These are phyloP conservation scores for Thalpophila matura DNA, from an alignment of 2,888 invertebrate genomes.

Conservation along the genomic window DNA sequence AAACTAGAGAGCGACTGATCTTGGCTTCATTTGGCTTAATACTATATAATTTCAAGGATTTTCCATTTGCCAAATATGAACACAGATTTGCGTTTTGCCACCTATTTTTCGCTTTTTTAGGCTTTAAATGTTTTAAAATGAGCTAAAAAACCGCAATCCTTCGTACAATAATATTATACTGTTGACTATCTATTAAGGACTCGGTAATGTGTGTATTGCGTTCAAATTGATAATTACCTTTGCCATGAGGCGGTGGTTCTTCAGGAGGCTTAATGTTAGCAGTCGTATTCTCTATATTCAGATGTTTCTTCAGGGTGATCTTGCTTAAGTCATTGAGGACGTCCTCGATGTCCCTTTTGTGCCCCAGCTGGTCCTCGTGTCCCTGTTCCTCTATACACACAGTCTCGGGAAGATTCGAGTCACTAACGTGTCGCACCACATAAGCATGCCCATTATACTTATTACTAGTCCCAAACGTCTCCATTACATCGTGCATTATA, in stretches of 20 bases:
- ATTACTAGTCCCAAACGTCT: constrained; percentile 82
- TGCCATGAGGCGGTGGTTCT: constrained; percentile 75
- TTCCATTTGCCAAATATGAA: too few relatives aligned
- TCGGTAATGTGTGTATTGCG: too few relatives aligned
- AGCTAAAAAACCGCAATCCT: too few relatives aligned
- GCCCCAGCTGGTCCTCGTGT: constrained; percentile 66
- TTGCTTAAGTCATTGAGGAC: constrained; percentile 86
- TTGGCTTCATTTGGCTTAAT: too few relatives aligned
- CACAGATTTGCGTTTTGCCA: too few relatives aligned
- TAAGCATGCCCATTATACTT: constrained; percentile 79
- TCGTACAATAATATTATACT: too few relatives aligned
- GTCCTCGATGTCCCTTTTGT: constrained; percentile 81
- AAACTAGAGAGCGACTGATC: too few relatives aligned
- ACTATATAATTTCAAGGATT: too few relatives aligned
- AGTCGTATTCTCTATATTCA: constrained; percentile 86
- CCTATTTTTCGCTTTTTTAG: too few relatives aligned
- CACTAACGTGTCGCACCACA: constrained; percentile 83
- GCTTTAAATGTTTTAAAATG: too few relatives aligned
- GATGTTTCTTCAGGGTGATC: constrained; percentile 85
- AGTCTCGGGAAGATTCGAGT: constrained; percentile 76
- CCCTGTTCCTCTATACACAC: constrained; percentile 79
- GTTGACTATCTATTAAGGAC: too few relatives aligned
- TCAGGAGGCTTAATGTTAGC: constrained; percentile 85
- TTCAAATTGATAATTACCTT: constrained; percentile 66
- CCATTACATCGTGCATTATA: constrained; percentile 89